Evolutionary conservation across 2,113 vertebrate species (phyloP), one percentile per base, ranked within the genome.

Genomic region (Xenopus laevis): DNA sequence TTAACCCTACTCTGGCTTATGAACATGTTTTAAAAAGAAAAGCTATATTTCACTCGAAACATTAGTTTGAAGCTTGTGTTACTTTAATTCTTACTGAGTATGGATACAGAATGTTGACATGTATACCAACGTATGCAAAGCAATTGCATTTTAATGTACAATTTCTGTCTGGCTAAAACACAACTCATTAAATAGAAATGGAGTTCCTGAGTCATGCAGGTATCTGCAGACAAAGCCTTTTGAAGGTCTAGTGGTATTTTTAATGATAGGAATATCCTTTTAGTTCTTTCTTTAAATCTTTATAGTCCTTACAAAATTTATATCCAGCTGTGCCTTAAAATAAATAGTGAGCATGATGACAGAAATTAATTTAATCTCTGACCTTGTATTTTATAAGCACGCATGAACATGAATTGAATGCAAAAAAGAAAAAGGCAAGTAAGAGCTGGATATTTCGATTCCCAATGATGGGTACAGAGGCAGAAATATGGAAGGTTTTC

Each of bases 141-240:
- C 23, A 27, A 27, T 27, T 18, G 17, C 53, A 55, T 55, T n/a
- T 55, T 55, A 55, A 55, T 55, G 53, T 55, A n/a, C 53, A n/a
- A 55, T n/a, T 55, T 55, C 17, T 55, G 53, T 7, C 4, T 9
- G 13, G 17, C 13, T 55, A 55, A 55, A 55, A 55, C 53, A n/a
- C 16, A 50, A 13, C 47, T 55, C 15, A 55, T n/a, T n/a, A 55
- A 55, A 16, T 16, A n/a, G 7, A 55, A 55, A 2, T 17, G 3
- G 21, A 60, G 7, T 21, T 60, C 58, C 58, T 60, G 58, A 60
- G 58, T 60, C 58, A 60, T 60, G 13, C 58, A 60, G 18, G 20
- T 60, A 21, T 60, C 17, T 5, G 15, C 17, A 6, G 18, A 27
- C 58, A 60, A 60, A 23, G 18, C 58, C 20, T 10, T 60, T 60